Base-by-base conservation (phyloP, 2,797 vertebrate genomes). In the Nannoperca australis region DNA sequence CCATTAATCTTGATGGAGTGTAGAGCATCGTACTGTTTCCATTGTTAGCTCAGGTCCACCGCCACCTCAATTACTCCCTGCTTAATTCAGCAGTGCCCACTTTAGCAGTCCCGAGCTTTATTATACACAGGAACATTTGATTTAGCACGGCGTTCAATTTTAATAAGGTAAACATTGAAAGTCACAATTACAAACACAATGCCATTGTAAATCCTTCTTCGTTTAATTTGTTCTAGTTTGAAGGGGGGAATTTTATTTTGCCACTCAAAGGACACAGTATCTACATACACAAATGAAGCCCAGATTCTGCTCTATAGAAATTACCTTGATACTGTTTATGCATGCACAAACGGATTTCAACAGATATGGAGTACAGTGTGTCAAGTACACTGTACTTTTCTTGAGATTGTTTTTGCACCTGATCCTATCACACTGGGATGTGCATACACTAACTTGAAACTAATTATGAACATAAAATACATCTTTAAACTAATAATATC, bases 91-190 rank as follows among this genome's bases (percentile, higher is more conserved):
- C 68, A 40, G 63, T 32, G 59, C 51, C 73, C 76, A 70, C 83
- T 83, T 74, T 65, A 76, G 84, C 73, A 70, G 45, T 42, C 42
- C 64, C 0, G 0, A 42, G 64, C 80, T 85, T 82, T 84, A 78
- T 87, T 87, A 79, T 82, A 85, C 79, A 64, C 53, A 72, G 70
- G 66, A 80, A 81, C 55, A 64, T 89, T 85, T 88, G 78, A 89
- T 89, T 90, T 76, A 88, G 67, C 32, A n/a, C 32, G 0, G 18
- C 15, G 12, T 85, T 88, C 82, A 38, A 30, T 76, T 89, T 85
- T 79, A 91, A 91, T 86, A 69, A 73, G 87, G 83, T 85, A 90
- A 87, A 91, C 84, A 78, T 13, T 72, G 62, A 82, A 83, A 88
- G 79, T 77, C 79, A 83, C 81, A 76, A 74, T 81, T 83, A 74